Evolutionary conservation across 2,113 vertebrate species (phyloP), one percentile per base, ranked within the genome.

Genomic region (Perognathus longimembris): DNA sequence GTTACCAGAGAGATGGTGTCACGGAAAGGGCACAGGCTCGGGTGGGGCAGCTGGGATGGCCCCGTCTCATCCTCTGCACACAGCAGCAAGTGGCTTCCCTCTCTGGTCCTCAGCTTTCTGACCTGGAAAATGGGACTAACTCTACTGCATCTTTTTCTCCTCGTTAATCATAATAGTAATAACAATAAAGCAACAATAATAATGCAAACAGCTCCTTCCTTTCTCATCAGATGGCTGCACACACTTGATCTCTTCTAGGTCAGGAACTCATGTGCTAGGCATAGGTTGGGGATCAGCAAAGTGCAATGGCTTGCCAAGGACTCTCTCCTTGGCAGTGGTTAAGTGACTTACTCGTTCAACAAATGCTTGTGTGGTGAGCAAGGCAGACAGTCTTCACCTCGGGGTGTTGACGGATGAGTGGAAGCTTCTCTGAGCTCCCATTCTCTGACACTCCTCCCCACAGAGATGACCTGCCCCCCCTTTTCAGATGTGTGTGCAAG

Each of bases 111-210:
- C 54, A 8, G 38, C 42, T 78, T 88, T 38, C 80, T 80, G n/a
- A 50, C 11, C 88, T 90, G 5, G 64, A n/a, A 93, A 93, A 92
- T 92, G 92, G 88, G 85, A 21, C 17, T 2, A 28, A 32, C 63
- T 17, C 15, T 59, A 0, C 7, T 28, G n/a, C 76, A 54, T 54
- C 50, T 15, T 15, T 54, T 54, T 15, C 15, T 54, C 50, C 50
- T 54, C 50, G 17, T 54, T 54, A 54, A 54, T 18, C 8, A 54
- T 18, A 17, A 54, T 54, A 18, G 17, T 5, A 54, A 54, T 15
- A 54, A 54, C 50, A 54, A 18, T 32, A 9, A 10, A 54, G 17
- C 50, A 54, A 54, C 50, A 54, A 18, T 32, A 9, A 10, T 6
- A 36, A 70, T 38, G 50, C 38, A 54, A 81, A 67, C 2, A 17